Percentiles rank a stretch among this genome's conserved stretches.
Conservation (phyloP, 2,888 invertebrate genomes). For the Cantharis lateralis region DNA sequence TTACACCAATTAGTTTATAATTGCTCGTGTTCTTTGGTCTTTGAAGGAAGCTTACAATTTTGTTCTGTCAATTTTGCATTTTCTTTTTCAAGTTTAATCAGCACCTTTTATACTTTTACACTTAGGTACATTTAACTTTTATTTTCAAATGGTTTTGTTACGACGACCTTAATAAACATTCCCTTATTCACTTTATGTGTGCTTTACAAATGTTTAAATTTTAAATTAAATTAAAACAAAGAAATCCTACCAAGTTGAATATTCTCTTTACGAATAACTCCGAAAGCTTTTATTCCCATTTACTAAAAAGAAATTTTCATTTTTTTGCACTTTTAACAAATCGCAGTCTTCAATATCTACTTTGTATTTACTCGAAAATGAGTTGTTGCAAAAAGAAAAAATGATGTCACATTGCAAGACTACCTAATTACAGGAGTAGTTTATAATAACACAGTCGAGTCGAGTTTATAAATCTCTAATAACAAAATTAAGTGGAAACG, state of each 20-base stretch:
- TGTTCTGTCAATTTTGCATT: slow-evolving; percentile 13
- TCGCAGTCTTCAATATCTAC: not conserved
- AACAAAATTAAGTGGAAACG: not conserved
- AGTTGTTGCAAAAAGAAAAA: no score
- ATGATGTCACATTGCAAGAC: no score
- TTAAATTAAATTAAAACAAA: not conserved
- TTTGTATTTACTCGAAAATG: not conserved
- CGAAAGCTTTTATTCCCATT: not conserved
- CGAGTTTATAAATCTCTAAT: not conserved
- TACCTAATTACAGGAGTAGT: no score
- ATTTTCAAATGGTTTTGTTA: not conserved
- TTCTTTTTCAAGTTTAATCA: not conserved
- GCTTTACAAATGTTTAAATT: not conserved
- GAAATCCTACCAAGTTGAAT: not conserved
- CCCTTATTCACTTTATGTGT: not conserved
- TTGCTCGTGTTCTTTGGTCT: slow-evolving; percentile 9
- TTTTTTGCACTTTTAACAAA: not conserved
- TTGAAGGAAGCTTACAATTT: slow-evolving; percentile 8
- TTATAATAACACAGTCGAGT: not conserved
- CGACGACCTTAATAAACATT: not conserved
- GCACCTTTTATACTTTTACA: not conserved
- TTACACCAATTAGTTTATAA: slow-evolving; percentile 19
- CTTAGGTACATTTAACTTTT: not conserved
- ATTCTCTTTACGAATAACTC: not conserved
- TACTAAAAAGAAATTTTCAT: not conserved